These are phyloP conservation scores for Matsumurasca onukii DNA, from an alignment of 1,140 invertebrate species.

Conservation along the genomic window DNA sequence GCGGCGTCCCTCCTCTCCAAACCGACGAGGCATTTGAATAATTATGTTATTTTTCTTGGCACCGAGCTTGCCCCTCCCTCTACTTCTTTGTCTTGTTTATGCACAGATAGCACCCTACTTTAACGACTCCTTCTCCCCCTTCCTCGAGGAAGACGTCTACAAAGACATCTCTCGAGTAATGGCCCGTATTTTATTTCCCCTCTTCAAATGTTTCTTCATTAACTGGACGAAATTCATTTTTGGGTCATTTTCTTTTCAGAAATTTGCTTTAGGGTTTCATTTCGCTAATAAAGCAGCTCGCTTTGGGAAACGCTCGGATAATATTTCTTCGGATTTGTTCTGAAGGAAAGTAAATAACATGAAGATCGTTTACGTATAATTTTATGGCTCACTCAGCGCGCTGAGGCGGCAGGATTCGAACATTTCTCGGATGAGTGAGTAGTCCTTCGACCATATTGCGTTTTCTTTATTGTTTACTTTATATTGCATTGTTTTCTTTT, in stretches of 20 bases:
- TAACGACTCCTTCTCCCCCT: not conserved
- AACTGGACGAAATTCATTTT: not conserved
- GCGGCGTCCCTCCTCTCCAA: not conserved
- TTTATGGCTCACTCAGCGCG: no score
- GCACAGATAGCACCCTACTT: constrained; percentile 2
- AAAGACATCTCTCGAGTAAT: constrained; percentile 12
- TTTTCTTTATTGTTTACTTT: no score
- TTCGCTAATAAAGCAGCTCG: no score
- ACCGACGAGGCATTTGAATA: constrained; percentile 7
- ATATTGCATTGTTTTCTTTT: no score
- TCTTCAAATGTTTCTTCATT: constrained; percentile 10
- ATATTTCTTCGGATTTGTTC: no score
- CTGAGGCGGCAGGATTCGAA: no score
- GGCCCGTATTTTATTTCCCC: constrained; percentile 3
- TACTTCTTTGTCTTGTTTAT: constrained; percentile 3
- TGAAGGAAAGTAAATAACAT: no score
- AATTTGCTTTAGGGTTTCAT: not conserved
- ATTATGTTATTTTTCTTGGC: constrained; percentile 15
- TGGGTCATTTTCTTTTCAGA: not conserved
- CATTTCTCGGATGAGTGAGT: no score
- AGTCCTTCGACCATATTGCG: no score
- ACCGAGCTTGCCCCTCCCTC: not conserved
- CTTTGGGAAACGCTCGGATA: no score
- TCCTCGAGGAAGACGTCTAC: not conserved
- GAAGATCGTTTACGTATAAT: no score